Evolutionary conservation across 1,140 invertebrate genomes (phyloP).

Genomic region (Ptiloglossa arizonensis): DNA sequence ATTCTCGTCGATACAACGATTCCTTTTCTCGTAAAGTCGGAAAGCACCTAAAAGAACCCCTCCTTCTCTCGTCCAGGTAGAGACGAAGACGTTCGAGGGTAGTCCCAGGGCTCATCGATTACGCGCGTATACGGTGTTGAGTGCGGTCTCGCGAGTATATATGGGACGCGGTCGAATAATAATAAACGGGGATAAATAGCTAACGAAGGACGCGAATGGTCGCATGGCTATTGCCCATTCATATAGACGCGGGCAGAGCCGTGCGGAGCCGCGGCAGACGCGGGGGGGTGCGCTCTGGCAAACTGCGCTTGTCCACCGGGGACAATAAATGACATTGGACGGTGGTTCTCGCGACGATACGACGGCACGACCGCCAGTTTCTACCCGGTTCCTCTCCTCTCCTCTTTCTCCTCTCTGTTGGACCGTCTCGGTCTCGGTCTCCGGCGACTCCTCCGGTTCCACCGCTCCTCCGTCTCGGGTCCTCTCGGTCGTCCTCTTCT

Average conservation of each 20-base stretch:
- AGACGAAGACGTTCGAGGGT: slow-evolving; percentile 31
- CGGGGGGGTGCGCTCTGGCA: slow-evolving; percentile 52
- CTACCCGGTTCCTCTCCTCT: slow-evolving; percentile 62
- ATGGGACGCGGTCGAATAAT: slow-evolving; percentile 60
- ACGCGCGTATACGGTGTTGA: slow-evolving; percentile 45
- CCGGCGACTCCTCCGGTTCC: background rate
- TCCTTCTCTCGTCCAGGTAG: too few relatives aligned
- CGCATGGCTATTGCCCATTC: slow-evolving; percentile 75
- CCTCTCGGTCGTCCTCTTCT: slow-evolving; percentile 29
- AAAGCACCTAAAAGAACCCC: too few relatives aligned
- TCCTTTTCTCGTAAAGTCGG: too few relatives aligned
- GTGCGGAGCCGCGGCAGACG: slow-evolving; percentile 10
- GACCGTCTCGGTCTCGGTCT: slow-evolving; percentile 37
- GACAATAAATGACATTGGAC: slow-evolving; percentile 78
- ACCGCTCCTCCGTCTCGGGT: slow-evolving; percentile 15
- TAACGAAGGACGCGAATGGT: slow-evolving; percentile 73
- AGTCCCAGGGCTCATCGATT: slow-evolving; percentile 63
- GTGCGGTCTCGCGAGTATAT: slow-evolving; percentile 29
- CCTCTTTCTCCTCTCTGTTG: slow-evolving; percentile 16
- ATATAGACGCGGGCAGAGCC: slow-evolving; percentile 62
- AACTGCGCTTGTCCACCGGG: slow-evolving; percentile 61
- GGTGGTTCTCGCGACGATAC: slow-evolving; percentile 70
- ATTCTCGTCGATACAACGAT: too few relatives aligned
- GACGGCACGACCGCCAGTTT: slow-evolving; percentile 67
- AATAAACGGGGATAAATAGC: slow-evolving; percentile 70